Evolutionary conservation across 2,888 invertebrate genomes (phyloP).

Genomic region (Oscheius myriophilus): DNA sequence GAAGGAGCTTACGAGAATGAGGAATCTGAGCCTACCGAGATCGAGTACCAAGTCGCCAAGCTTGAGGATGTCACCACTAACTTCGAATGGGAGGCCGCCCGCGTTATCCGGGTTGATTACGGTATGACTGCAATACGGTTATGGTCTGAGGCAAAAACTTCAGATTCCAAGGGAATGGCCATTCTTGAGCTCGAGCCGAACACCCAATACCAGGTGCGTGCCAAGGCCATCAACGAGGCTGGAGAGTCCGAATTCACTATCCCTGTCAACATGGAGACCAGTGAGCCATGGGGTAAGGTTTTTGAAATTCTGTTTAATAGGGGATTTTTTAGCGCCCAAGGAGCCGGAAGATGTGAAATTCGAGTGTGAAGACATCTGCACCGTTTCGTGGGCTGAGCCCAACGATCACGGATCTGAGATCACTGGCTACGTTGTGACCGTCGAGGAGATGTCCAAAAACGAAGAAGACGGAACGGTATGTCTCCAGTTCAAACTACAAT

Average conservation of each 20-base stretch:
- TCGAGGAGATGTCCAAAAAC: conserved; percentile 40
- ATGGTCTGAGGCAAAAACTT: not conserved
- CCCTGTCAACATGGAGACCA: conserved; percentile 50
- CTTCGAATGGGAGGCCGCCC: conserved; percentile 44
- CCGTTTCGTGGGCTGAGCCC: conserved; percentile 58
- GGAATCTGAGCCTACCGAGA: conserved; percentile 35
- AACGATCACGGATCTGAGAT: conserved; percentile 59
- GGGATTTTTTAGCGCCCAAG: conserved; percentile 45
- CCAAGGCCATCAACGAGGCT: conserved; percentile 55
- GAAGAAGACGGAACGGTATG: conserved; percentile 26
- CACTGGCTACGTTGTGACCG: conserved; percentile 43
- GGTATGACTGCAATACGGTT: conserved; percentile 20
- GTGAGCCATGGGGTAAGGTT: conserved; percentile 51
- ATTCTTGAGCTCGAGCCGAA: conserved; percentile 45
- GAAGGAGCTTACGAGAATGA: conserved; percentile 35
- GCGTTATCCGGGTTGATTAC: conserved; percentile 21
- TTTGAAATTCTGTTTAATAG: not conserved
- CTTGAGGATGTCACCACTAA: conserved; percentile 41
- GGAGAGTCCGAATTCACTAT: conserved; percentile 51
- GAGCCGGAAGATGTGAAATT: conserved; percentile 44
- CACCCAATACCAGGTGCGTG: conserved; percentile 52
- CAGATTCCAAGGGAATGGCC: conserved; percentile 35
- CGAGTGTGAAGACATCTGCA: conserved; percentile 53
- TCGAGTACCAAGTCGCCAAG: conserved; percentile 39
- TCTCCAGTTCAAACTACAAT: not conserved